These are phyloP conservation scores for Diaphora mendica DNA, from an alignment of 2,888 invertebrate genomes.

Conservation along the genomic window DNA sequence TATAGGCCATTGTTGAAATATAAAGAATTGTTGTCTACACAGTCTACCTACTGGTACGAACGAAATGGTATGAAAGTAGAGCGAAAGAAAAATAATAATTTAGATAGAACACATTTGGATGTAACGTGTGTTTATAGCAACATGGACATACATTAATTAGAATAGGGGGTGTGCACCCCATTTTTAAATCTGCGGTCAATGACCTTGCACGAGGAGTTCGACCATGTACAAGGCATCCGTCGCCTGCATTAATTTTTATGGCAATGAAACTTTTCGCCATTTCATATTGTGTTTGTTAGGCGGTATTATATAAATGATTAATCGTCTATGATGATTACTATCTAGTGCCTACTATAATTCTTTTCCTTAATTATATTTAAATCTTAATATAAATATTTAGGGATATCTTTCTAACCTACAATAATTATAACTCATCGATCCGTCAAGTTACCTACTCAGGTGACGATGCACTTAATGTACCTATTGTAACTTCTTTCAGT, in stretches of 20 bases:
- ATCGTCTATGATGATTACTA: not conserved
- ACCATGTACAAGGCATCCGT: constrained; percentile 42
- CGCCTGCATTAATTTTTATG: constrained; percentile 42
- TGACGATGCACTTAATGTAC: not conserved
- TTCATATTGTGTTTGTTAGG: not conserved
- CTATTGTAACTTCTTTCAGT: not conserved
- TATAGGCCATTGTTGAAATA: no score
- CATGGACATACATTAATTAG: constrained; percentile 51
- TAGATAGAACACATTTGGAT: constrained; percentile 37
- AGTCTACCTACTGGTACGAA: no score
- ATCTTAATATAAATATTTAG: not conserved
- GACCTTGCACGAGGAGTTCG: constrained; percentile 41
- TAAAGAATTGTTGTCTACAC: no score
- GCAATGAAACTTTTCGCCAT: constrained; percentile 24
- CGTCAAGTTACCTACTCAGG: not conserved
- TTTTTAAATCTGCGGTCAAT: constrained; percentile 52
- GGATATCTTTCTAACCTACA: not conserved
- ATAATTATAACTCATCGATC: not conserved
- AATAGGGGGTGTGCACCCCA: constrained; percentile 57
- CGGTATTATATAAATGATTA: not conserved
- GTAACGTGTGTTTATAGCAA: constrained; percentile 41
- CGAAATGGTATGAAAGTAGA: not conserved
- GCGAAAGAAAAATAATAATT: constrained; percentile 30
- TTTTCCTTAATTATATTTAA: not conserved
- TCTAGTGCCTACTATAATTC: not conserved